Evolutionary conservation across 2,797 vertebrate species (phyloP).

Genomic region (Nasua narica): DNA sequence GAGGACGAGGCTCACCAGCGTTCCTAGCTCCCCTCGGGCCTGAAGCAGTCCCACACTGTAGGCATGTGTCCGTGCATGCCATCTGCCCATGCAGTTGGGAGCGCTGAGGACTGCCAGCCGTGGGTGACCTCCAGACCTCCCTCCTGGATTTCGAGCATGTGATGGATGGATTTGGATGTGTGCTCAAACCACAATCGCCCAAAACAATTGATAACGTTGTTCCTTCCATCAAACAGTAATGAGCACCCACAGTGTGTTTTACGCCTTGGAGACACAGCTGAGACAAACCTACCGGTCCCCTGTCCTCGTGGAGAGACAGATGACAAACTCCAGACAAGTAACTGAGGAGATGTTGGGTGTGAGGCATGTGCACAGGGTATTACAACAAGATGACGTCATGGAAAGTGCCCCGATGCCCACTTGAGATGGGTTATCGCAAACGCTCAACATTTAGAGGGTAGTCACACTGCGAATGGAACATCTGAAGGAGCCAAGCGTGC

Average conservation of each 20-base stretch:
- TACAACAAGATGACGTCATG: neutral
- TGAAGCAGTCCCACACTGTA: neutral
- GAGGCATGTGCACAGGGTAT: neutral
- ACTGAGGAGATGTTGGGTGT: neutral
- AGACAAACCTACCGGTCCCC: neutral
- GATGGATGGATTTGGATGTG: neutral
- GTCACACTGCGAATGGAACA: accelerated
- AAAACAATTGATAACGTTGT: neutral
- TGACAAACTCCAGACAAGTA: neutral
- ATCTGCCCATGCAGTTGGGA: neutral
- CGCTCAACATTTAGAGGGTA: neutral
- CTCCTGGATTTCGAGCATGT: neutral
- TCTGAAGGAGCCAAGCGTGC: neutral
- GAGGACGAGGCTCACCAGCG: neutral
- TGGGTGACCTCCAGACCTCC: neutral
- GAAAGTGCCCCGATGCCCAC: neutral
- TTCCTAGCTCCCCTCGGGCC: neutral
- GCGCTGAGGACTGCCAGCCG: neutral
- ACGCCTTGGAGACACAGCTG: neutral
- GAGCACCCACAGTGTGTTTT: neutral
- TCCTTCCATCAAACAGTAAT: neutral
- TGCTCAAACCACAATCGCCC: neutral
- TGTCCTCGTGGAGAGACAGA: neutral
- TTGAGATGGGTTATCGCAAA: neutral
- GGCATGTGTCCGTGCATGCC: neutral